phyloP scores from a whole-genome alignment of 2,888 invertebrate species.

The Deroplatys truncata region DNA sequence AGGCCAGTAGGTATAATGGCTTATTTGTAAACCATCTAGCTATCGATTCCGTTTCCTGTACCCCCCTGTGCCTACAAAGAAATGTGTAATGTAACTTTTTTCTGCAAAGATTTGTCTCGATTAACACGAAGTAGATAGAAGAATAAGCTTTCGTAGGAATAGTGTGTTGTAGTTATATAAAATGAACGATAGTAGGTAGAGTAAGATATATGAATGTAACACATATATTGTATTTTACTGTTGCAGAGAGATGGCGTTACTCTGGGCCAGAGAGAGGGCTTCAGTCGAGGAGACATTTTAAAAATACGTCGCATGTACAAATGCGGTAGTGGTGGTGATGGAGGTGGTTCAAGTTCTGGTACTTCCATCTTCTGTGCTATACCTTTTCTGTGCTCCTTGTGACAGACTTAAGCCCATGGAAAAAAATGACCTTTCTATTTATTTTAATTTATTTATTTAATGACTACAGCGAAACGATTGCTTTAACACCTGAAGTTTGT shows the following conservation, averaged over 20 bases:
- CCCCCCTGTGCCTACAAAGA: too few species aligned
- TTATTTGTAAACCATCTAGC: too few species aligned
- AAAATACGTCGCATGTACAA: slow-evolving; percentile 75
- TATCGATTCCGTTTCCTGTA: too few species aligned
- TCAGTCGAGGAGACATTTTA: slow-evolving; percentile 65
- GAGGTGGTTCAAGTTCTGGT: neutral
- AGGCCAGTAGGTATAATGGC: too few species aligned
- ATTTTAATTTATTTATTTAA: neutral
- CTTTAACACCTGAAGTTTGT: too few species aligned
- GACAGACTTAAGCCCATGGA: neutral
- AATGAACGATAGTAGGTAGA: too few species aligned
- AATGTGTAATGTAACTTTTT: too few species aligned
- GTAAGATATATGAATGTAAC: too few species aligned
- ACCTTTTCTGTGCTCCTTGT: neutral
- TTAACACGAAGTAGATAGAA: too few species aligned
- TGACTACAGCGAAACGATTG: neutral
- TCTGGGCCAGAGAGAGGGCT: slow-evolving; percentile 70
- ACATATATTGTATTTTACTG: neutral
- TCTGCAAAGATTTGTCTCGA: too few species aligned
- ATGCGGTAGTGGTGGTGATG: slow-evolving; percentile 43
- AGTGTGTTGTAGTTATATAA: too few species aligned
- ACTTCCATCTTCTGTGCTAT: neutral
- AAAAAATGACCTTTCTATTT: neutral
- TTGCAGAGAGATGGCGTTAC: slow-evolving; percentile 35
- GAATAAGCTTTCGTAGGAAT: too few species aligned